Base-by-base conservation (phyloP, 2,888 invertebrate genomes). In the Erebia aethiops region DNA sequence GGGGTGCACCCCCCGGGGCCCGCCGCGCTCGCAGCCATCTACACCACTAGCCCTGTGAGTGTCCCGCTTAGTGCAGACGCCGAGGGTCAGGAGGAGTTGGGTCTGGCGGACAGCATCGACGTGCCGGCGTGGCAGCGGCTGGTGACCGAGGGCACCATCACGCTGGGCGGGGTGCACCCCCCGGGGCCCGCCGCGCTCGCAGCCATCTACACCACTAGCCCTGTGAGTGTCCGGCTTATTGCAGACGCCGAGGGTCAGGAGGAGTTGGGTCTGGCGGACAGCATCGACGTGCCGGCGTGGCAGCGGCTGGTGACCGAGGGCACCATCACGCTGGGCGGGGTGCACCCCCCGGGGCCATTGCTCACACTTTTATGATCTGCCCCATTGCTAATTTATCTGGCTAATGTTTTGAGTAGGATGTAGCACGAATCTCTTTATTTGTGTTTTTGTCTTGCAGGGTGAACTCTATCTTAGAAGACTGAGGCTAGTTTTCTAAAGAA, bases 211-310 rank as follows among this genome's bases (percentile, higher is more conserved):
- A 63, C 78, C 70, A 68, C 74, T 41, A 66, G 67, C 41, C 11
- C 16, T 18, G 61, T 69, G 18, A 62, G 66, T 61, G n/a, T n/a
- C n/a, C n/a, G n/a, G n/a, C n/a, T n/a, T n/a, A n/a, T n/a, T n/a
- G n/a, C n/a, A n/a, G 95, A 95, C 76, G 79, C 87, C 68, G 89
- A 93, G 26, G 90, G 93, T 0, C 94, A 93, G 79, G 94, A 94
- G 79, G 90, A 92, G 71, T 87, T 88, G 26, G 90, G 93, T n/a
- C 87, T 95, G 75, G 82, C 89, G 74, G 90, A 87, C 51, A 80
- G 84, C 71, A 87, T 95, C 73, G 94, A 95, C 85, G 86, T 85
- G 77, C 85, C 81, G 69, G 89, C 91, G 56, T 94, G 95, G 88
- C 92, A 91, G 79, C 81, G 83, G 52, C 87, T 95, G 64, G 86